Conservation (phyloP, 35 echinoderm and acorn worm species). For the Patiria miniata region DNA sequence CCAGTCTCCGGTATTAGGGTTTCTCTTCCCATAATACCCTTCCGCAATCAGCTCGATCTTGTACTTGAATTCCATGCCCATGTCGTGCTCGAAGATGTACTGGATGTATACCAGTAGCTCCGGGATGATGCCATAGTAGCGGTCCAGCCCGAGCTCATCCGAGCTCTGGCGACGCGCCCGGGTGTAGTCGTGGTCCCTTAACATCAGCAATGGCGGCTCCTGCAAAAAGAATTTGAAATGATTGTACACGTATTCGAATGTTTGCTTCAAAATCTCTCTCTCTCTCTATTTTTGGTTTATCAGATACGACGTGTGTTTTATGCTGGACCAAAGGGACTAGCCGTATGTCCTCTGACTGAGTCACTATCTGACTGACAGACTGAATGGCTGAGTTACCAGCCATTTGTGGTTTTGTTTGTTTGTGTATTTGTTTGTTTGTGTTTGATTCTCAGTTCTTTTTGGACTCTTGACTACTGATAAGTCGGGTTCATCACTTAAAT, state of each 20-base stretch:
- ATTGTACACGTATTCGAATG: neutral
- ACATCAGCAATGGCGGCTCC: constrained; percentile 88
- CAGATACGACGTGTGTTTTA: too few species aligned
- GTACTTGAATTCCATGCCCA: constrained; percentile 68
- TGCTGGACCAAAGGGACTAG: too few species aligned
- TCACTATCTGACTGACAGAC: too few species aligned
- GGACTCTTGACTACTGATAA: too few species aligned
- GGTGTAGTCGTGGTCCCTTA: constrained; percentile 35
- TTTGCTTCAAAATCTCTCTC: too few species aligned
- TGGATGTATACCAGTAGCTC: constrained; percentile 58
- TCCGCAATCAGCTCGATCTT: constrained; percentile 57
- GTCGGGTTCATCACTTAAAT: too few species aligned
- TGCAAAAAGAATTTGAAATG: neutral
- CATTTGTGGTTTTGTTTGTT: too few species aligned
- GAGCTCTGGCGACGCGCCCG: constrained; percentile 38
- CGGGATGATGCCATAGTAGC: constrained; percentile 63
- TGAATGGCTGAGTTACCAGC: too few species aligned
- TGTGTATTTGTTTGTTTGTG: too few species aligned
- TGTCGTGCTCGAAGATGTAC: constrained; percentile 69
- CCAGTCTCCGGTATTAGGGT: constrained; percentile 69
- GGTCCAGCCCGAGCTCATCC: constrained; percentile 13
- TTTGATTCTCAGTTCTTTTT: too few species aligned
- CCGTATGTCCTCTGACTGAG: too few species aligned
- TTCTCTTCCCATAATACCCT: constrained; percentile 61
- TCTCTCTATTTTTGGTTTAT: too few species aligned